Base-by-base conservation (phyloP, 2,888 invertebrate genomes). In the Drosophila lutescens region DNA sequence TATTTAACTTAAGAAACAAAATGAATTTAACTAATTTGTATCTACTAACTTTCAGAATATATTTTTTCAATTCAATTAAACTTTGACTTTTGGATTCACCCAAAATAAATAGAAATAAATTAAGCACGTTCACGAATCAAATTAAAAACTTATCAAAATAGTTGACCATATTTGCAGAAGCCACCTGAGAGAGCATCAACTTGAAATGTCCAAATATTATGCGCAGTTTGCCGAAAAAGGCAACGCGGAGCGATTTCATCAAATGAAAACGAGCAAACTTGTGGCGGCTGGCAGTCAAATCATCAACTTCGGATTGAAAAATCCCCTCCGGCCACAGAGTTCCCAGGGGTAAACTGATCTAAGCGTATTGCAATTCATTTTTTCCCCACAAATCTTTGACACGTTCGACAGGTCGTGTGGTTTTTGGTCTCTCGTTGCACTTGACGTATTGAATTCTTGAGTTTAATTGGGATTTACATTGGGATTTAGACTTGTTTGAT, bases 81-180 rank as follows among this genome's bases (percentile, higher is more conserved):
- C 65, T 66, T 55, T 68, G 40, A 49, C 69, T 72, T 70, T 71
- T 59, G 1, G 1, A 7, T 8, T 3, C 30, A 47, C 10, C 30
- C 8, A 15, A 30, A 47, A 30, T 32, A 61, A 63, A 63, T 9
- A 15, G 7, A 15, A 20, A 40, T 32, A 40, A 40, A 20, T 20
- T 20, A n/a, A 10, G 57, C 58, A 57, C 57, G 58, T 57, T 53
- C 59, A 72, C 58, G 49, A 73, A 75, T 80, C 77, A 74, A 88
- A 84, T 84, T 88, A 84, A 84, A 86, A 74, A 79, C 67, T 74
- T 69, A 88, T 83, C 78, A 83, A 83, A 72, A 86, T 88, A 72
- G 68, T 72, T 88, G 65, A 74, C 87, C 89, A 86, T 71, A 74
- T 74, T 70, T 70, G 61, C 10, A 56, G 67, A 76, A 71, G 65